Conservation (phyloP, 2,797 vertebrate species). For the Diplodus puntazzo region DNA sequence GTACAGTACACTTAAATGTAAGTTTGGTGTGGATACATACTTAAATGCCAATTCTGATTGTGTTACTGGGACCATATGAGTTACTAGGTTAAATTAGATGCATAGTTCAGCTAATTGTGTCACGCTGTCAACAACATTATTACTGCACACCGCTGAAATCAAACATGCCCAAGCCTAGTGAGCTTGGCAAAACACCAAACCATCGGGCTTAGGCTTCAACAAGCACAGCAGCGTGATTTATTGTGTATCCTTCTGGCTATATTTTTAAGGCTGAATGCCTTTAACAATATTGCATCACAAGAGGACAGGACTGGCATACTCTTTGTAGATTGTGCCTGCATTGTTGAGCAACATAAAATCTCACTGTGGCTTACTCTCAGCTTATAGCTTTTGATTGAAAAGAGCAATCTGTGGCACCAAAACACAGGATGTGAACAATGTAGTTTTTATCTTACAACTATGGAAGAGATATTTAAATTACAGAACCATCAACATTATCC, state of each 20-base stretch:
- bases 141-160: conserved; percentile 28
- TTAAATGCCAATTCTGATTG: too few relatives aligned
- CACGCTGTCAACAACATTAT: conserved; percentile 45
- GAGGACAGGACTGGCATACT: not conserved
- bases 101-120: conserved; percentile 30
- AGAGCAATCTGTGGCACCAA: conserved; percentile 7
- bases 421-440: not conserved
- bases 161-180: conserved; percentile 45
- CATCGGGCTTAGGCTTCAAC: conserved; percentile 17
- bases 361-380: not conserved
- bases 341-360: not conserved
- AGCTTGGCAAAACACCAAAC: conserved; percentile 44
- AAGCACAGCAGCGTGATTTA: conserved; percentile 28
- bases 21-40: too few relatives aligned
- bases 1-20: too few relatives aligned
- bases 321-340: conserved; percentile 3
- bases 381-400: conserved; percentile 3
- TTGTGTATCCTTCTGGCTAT: conserved; percentile 35
- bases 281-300: conserved; percentile 41
- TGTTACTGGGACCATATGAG: not conserved
- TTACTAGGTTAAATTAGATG: conserved; percentile 8
- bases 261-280: conserved; percentile 37
- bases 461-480: not conserved
- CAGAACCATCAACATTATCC: not conserved
- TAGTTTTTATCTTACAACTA: not conserved